Evolutionary conservation across 92 coral and sea anemone genomes (phyloP).

Genomic region (Montipora capitata): DNA sequence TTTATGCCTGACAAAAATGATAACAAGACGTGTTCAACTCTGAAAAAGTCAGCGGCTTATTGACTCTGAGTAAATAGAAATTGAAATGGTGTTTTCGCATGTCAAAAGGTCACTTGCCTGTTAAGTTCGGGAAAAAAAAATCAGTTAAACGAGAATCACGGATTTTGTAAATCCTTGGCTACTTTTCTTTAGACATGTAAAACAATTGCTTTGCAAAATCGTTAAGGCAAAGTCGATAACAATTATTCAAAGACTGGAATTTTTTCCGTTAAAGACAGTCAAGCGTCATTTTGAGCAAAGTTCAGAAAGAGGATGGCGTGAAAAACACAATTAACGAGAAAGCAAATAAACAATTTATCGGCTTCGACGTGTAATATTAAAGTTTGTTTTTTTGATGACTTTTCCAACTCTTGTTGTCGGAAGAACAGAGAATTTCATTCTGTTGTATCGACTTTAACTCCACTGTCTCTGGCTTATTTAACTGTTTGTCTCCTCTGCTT

Average conservation of each 20-base stretch:
- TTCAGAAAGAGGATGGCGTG: background rate
- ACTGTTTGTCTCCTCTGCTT: too few species aligned
- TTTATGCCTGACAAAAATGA: conserved; percentile 1
- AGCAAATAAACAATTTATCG: conserved; percentile 25
- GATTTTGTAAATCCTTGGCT: too few species aligned
- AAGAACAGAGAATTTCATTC: too few species aligned
- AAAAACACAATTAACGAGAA: background rate
- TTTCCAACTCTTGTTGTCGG: background rate
- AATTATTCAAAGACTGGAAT: background rate
- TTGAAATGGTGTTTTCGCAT: background rate
- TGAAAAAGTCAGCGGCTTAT: background rate
- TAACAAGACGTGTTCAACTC: background rate
- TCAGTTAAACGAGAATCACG: background rate
- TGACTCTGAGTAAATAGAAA: too few species aligned
- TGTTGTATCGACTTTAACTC: too few species aligned
- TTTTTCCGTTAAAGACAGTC: too few species aligned
- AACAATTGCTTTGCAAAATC: background rate
- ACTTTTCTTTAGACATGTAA: background rate
- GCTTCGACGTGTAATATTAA: conserved; percentile 11
- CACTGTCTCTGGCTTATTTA: too few species aligned
- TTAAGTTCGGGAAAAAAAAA: conserved; percentile 12
- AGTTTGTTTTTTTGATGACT: background rate
- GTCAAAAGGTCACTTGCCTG: background rate
- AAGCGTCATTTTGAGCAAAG: background rate
- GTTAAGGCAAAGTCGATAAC: background rate